These are phyloP conservation scores for Drosophila cognata DNA, from an alignment of 2,888 invertebrate species.

Conservation along the genomic window DNA sequence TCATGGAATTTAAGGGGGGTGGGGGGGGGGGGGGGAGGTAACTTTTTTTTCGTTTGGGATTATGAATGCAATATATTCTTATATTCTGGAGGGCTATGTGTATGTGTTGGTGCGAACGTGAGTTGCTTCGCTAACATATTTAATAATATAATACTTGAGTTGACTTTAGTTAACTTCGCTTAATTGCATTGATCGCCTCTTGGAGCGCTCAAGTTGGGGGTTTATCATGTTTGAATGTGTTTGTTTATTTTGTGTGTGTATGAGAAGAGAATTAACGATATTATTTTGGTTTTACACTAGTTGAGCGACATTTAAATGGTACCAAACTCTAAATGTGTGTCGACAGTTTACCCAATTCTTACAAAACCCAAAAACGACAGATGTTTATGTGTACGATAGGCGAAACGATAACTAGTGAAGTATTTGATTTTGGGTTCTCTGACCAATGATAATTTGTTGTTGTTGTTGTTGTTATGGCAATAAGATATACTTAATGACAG, in stretches of 20 bases:
- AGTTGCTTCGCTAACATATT: conserved; percentile 3
- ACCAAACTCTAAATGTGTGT: conserved; percentile 39
- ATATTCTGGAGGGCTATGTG: conserved; percentile 1
- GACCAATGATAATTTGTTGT: conserved; percentile 17
- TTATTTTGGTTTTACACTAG: conserved; percentile 19
- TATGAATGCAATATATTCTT: conserved; percentile 6
- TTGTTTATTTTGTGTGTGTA: conserved; percentile 17
- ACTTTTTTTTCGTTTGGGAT: neutral
- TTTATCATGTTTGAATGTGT: conserved; percentile 10
- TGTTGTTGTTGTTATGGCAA: conserved; percentile 26
- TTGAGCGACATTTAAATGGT: conserved; percentile 32
- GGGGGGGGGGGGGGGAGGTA: neutral
- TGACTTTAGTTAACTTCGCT: conserved; percentile 4
- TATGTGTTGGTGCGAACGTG: neutral
- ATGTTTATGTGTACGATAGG: conserved; percentile 16
- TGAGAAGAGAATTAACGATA: conserved; percentile 22
- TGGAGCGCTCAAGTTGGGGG: conserved; percentile 19
- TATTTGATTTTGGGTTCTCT: conserved; percentile 10
- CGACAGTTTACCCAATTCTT: conserved; percentile 37
- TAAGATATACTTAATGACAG: conserved; percentile 54
- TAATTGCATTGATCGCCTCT: conserved; percentile 12
- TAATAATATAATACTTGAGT: conserved; percentile 7
- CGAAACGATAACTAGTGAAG: conserved; percentile 41
- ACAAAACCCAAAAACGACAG: conserved; percentile 37
- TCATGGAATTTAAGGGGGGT: conserved; percentile 2